A percentile compares a stretch with the other conserved stretches of the same genome.
These are phyloP conservation scores for Apotomis turbidana DNA, from an alignment of 2,888 invertebrate genomes.

Conservation along the genomic window DNA sequence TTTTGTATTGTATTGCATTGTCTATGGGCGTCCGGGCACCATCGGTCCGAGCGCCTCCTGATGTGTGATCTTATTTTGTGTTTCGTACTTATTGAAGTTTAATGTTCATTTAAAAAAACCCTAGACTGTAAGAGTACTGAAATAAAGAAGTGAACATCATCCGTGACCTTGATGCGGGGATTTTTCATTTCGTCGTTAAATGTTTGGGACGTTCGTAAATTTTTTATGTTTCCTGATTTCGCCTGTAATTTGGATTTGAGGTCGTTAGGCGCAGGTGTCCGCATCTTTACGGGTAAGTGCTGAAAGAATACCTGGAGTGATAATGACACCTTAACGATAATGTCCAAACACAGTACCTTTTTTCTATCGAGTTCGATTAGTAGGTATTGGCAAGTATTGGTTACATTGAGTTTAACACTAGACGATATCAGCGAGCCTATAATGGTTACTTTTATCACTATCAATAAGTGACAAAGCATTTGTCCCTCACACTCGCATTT, in stretches of 20 bases:
- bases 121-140: too few relatives aligned
- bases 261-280: constrained; percentile 12
- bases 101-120: too few relatives aligned
- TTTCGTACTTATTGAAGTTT: too few relatives aligned
- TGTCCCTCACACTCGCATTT: too few relatives aligned
- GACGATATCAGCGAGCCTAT: too few relatives aligned
- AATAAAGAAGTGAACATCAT: background rate
- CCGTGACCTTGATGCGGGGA: constrained; percentile 13
- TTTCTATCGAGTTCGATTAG: background rate
- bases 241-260: constrained; percentile 17
- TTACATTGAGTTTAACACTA: too few relatives aligned
- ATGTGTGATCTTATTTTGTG: too few relatives aligned
- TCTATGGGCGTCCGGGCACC: too few relatives aligned
- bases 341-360: background rate
- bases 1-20: too few relatives aligned
- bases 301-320: background rate
- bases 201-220: constrained; percentile 34
- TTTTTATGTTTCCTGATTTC: constrained; percentile 31
- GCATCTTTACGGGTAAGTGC: background rate
- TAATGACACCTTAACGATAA: background rate
- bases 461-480: too few relatives aligned
- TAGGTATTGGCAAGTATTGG: background rate
- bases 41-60: too few relatives aligned
- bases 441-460: too few relatives aligned
- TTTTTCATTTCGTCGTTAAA: constrained; percentile 22